Base-by-base conservation (phyloP, 2,797 vertebrate species). In the Parauchenoglanis punctatus region DNA sequence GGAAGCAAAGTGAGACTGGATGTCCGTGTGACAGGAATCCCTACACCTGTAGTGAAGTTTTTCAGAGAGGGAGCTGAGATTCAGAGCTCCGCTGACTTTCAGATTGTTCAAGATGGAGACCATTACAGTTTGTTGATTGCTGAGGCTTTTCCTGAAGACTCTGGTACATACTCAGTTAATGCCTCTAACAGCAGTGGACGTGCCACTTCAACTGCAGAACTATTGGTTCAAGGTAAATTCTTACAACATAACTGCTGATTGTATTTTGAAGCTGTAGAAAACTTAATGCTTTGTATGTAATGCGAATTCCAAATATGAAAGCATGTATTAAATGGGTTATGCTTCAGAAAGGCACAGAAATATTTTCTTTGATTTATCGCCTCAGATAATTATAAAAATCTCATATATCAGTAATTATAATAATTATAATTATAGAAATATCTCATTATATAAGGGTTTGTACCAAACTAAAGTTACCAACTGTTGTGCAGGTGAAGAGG, bases 51-150 rank as follows among this genome's bases (percentile, higher is more conserved):
- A 94, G 97, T 99, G 91, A 99, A 98, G 96, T 99, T 99, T 95
- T 98, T 97, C 94, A 96, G 98, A 94, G 99, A 99, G 56, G 98
- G 99, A 96, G 98, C 97, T 13, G 99, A 99, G 97, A 99, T 99
- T 92, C 98, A 98, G 95, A 99, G 97, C 96, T 99, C 99, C 70
- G 94, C 96, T 65, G 98, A 99, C 97, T 99, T 99, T 92, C 96
- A 96, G 96, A 98, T 99, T 95, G 94, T 96, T 90, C 97, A 98
- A 93, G 98, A 99, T 87, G 97, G 96, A 93, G 98, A 99, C 92
- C 96, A 97, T 94, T 98, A 99, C 95, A 98, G 97, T 94, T 96
- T 99, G 96, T 93, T 99, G 93, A 99, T 99, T 91, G 96, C 97
- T 0, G 98, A 99, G 96, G 97, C 97, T 80, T 99, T 99, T 93